These are phyloP conservation scores for Lampropteryx suffumata DNA, from an alignment of 2,888 invertebrate species.

Conservation along the genomic window DNA sequence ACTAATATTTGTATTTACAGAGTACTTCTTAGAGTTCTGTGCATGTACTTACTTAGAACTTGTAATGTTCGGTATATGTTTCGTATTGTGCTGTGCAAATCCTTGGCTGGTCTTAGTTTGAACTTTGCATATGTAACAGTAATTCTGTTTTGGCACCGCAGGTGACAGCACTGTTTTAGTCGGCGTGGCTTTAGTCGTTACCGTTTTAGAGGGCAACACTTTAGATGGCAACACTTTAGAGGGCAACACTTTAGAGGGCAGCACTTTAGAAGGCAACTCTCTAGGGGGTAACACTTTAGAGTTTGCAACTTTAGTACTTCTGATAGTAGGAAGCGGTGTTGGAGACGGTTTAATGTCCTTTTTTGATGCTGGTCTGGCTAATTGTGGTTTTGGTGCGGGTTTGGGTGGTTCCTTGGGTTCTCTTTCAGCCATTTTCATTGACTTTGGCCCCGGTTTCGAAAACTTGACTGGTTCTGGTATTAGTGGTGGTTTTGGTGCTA, in stretches of 20 bases:
- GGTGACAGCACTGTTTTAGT: too few relatives aligned
- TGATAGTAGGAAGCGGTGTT: not conserved
- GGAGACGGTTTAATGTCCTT: conserved; percentile 2
- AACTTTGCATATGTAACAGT: conserved; percentile 31
- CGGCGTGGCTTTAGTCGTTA: not conserved
- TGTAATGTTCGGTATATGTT: conserved; percentile 37
- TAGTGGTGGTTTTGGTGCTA: too few relatives aligned
- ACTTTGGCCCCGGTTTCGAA: conserved; percentile 19
- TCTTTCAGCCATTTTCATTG: not conserved
- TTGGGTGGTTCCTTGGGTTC: not conserved
- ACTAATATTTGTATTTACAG: too few relatives aligned
- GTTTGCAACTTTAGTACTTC: not conserved
- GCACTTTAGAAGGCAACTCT: not conserved
- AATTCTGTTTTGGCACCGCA: not conserved
- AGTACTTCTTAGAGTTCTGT: too few relatives aligned
- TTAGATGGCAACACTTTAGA: not conserved
- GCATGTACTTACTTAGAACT: conserved; percentile 38
- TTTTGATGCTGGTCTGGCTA: conserved; percentile 1
- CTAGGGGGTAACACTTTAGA: not conserved
- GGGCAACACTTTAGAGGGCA: not conserved
- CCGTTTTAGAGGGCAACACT: not conserved
- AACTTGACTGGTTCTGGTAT: not conserved
- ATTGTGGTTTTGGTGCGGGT: not conserved
- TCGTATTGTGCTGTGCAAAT: conserved; percentile 27
- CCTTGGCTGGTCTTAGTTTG: conserved; percentile 29